phyloP scores from a whole-genome alignment of 2,113 vertebrate species.

The Mesitornis unicolor region DNA sequence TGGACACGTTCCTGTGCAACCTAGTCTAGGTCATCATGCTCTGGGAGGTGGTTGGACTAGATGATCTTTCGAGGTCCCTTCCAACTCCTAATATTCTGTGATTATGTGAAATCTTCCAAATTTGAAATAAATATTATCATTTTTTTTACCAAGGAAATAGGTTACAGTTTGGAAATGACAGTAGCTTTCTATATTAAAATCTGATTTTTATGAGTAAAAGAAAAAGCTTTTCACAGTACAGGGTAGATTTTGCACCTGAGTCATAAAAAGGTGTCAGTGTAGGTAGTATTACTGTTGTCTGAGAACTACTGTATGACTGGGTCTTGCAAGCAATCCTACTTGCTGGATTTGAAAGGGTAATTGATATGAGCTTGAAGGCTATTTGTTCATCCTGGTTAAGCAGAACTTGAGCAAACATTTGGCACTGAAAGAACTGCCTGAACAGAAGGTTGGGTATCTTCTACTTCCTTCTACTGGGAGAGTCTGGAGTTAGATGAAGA shows the following conservation, averaged over 20 bases:
- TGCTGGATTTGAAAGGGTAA: accelerated
- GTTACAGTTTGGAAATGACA: neutral
- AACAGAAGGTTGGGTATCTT: neutral
- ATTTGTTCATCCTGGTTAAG: neutral
- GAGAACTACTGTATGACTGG: neutral
- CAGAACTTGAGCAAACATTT: neutral
- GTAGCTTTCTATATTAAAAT: neutral
- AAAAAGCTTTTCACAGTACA: neutral
- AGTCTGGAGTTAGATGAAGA: neutral
- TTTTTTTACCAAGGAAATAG: neutral
- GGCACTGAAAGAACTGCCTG: neutral
- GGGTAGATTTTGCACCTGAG: neutral
- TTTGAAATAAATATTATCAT: neutral
- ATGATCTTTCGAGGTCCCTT: too few species aligned
- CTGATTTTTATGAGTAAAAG: neutral
- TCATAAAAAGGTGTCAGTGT: neutral
- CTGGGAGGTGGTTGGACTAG: too few species aligned
- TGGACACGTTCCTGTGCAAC: too few species aligned
- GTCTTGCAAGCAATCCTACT: neutral
- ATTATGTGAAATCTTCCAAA: neutral
- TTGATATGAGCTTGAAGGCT: accelerated
- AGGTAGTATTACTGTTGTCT: neutral
- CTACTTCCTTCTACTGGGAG: neutral
- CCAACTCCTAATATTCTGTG: too few species aligned
- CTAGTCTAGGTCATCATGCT: too few species aligned